Conservation (phyloP, 2,113 vertebrate species). For the Rhegmatorhina hoffmannsi region DNA sequence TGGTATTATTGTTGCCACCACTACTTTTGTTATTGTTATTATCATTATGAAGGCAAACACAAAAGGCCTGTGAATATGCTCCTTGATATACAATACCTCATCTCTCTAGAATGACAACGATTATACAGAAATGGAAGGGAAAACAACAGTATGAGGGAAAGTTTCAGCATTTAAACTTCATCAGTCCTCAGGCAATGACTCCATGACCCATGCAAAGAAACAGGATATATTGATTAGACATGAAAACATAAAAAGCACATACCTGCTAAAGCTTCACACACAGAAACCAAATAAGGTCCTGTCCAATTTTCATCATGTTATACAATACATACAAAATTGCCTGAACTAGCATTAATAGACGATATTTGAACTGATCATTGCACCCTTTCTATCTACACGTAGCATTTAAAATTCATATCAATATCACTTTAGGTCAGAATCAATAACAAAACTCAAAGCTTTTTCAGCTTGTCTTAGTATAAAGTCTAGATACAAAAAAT, state of each 20-base stretch:
- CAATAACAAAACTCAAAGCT: conserved; percentile 10
- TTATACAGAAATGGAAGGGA: conserved; percentile 14
- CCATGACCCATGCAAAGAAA: neutral
- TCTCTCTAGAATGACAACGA: conserved; percentile 13
- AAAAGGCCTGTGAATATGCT: conserved; percentile 42
- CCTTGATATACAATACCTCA: conserved; percentile 5
- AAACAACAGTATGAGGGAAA: conserved; percentile 6
- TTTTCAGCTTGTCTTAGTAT: neutral
- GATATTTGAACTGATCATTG: conserved; percentile 12
- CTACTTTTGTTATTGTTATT: conserved; percentile 9
- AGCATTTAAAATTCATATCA: conserved; percentile 16
- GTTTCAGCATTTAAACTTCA: conserved; percentile 17
- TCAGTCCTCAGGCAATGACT: conserved; percentile 4
- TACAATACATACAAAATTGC: conserved; percentile 37
- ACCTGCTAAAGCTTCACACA: neutral
- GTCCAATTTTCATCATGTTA: conserved; percentile 15
- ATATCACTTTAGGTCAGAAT: conserved; percentile 30
- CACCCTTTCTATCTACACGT: neutral
- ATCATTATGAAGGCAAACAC: conserved; percentile 12
- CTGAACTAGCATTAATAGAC: neutral
- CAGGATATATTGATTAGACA: conserved; percentile 28
- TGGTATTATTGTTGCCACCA: conserved; percentile 11
- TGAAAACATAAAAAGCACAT: neutral
- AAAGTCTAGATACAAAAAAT: neutral
- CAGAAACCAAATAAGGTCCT: neutral